These are phyloP conservation scores for Adrianichthys oophorus DNA, from an alignment of 2,797 vertebrate genomes.

Conservation along the genomic window DNA sequence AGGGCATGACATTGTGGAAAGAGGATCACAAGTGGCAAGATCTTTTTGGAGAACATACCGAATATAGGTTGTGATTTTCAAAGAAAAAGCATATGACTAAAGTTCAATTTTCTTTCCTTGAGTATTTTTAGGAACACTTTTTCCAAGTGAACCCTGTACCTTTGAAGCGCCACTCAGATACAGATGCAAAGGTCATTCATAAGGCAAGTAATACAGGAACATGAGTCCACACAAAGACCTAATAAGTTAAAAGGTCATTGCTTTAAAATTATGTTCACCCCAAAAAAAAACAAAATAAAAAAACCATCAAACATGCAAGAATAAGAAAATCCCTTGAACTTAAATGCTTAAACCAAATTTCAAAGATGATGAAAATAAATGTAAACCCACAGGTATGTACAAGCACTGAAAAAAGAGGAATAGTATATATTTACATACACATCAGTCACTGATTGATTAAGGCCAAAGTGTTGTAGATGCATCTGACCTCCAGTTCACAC, in stretches of 20 bases:
- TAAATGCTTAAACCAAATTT: conserved; percentile 48
- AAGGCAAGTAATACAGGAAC: conserved; percentile 72
- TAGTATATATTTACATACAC: conserved; percentile 71
- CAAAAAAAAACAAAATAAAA: conserved; percentile 4
- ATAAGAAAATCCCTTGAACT: conserved; percentile 59
- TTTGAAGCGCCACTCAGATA: conserved; percentile 35
- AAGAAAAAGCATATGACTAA: conserved; percentile 2
- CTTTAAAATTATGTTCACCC: conserved; percentile 50
- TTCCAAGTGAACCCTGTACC: too few relatives aligned
- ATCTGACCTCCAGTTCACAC: conserved; percentile 44
- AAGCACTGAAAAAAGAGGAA: conserved; percentile 60
- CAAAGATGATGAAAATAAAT: conserved; percentile 44
- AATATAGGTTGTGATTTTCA: conserved; percentile 46
- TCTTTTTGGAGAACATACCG: conserved; percentile 61
- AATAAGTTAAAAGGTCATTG: conserved; percentile 65
- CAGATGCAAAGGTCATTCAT: conserved; percentile 69
- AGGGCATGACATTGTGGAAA: too few relatives aligned
- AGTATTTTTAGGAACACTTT: too few relatives aligned
- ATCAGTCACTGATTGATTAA: conserved; percentile 83
- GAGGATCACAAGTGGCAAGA: conserved; percentile 47
- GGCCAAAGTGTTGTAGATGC: conserved; percentile 76
- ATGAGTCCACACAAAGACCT: conserved; percentile 43
- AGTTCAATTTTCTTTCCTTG: too few relatives aligned
- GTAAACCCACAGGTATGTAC: conserved; percentile 65
- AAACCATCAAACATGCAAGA: conserved; percentile 31